Evolutionary conservation across 2,797 vertebrate species (phyloP), one percentile per base, ranked within the genome.

Genomic region (Passerculus sandwichensis): DNA sequence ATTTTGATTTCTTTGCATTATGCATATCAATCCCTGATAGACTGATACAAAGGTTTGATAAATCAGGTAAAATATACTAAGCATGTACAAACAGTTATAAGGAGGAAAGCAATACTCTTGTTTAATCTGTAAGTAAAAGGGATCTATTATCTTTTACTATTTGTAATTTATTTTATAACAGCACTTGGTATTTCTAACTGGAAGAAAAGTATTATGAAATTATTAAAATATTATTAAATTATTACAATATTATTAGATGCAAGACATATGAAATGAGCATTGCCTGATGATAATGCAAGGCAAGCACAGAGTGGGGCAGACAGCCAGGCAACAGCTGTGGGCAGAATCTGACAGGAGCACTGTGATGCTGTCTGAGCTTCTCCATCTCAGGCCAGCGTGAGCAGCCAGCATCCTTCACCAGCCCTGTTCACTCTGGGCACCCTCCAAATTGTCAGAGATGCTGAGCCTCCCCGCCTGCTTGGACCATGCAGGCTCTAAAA

Each of bases 371-470:
- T 12, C 20, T 34, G 51, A 6, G 16, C 14, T 38, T n/a, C 36
- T 40, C n/a, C 19, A 23, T 32, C 2, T 0, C 8, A 34, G 54
- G 16, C 25, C 45, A 67, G 0, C 29, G 6, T 47, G 20, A 67
- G 61, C 56, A 88, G 56, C 22, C 71, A 85, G 22, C 32, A 26
- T 53, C 64, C 57, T n/a, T 66, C 36, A 56, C 29, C 36, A 61
- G 29, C 11, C 13, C 29, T 57, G 42, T 20, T 71, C 45, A 3
- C 34, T 15, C n/a, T 16, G 23, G 87, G 34, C 47, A 44, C 19
- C 51, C n/a, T 72, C 66, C 10, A 1, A 4, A 19, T 15, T 56
- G 15, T 8, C n/a, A 15, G 47, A 88, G 50, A 36, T 34, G 54
- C 57, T 30, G 32, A 57, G 48, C 13, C 7, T n/a, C 67, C 17